Evolutionary conservation across 2,888 invertebrate genomes (phyloP).

Genomic region (Steinernema carpocapsae): DNA sequence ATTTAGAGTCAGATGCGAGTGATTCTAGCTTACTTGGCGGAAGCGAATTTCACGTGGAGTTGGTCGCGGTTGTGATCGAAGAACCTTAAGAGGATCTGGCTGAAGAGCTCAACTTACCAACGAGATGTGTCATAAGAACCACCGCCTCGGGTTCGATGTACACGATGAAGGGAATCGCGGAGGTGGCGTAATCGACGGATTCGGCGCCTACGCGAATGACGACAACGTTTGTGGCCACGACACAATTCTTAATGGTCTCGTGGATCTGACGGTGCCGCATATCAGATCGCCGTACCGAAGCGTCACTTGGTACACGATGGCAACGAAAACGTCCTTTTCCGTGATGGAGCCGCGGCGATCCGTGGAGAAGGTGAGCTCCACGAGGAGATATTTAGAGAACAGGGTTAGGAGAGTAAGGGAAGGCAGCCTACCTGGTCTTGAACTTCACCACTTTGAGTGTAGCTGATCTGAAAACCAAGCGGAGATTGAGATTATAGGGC

Average conservation of each 20-base stretch:
- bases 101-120: not conserved
- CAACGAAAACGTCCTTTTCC: constrained; percentile 37
- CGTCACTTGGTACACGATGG: constrained; percentile 39
- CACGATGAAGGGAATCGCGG: constrained; percentile 41
- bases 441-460: constrained; percentile 13
- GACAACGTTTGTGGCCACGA: constrained; percentile 39
- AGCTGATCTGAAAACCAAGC: not conserved
- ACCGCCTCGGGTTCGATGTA: constrained; percentile 34
- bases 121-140: constrained; percentile 32
- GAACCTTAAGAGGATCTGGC: not conserved
- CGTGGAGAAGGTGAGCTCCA: constrained; percentile 37
- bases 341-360: constrained; percentile 17
- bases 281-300: constrained; percentile 40
- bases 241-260: constrained; percentile 39
- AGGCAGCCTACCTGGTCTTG: constrained; percentile 3
- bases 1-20: not conserved
- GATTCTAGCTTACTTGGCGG: not conserved
- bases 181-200: constrained; percentile 35
- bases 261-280: constrained; percentile 30
- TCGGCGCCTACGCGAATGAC: constrained; percentile 39
- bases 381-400: constrained; percentile 36
- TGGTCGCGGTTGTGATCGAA: constrained; percentile 8
- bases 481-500: not conserved
- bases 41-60: not conserved
- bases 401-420: not conserved